A percentile compares a stretch with the other conserved stretches of the same genome.
These are phyloP conservation scores for Solea solea DNA, from an alignment of 2,113 vertebrate genomes.

Conservation along the genomic window DNA sequence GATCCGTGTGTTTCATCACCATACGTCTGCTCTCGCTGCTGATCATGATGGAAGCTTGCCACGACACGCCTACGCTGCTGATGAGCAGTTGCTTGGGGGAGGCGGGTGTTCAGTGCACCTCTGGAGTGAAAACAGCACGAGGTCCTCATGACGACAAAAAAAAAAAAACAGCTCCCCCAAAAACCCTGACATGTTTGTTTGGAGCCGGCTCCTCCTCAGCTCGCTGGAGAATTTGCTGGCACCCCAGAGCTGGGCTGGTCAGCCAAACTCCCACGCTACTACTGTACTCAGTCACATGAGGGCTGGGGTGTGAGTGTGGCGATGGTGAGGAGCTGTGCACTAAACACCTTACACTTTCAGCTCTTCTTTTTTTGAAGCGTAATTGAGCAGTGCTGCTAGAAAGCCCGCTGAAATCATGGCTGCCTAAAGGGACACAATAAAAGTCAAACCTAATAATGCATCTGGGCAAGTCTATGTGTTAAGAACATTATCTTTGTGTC, in stretches of 20 bases:
- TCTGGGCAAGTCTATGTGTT: too few species aligned
- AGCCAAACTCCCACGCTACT: constrained; percentile 65
- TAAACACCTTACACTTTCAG: constrained; percentile 41
- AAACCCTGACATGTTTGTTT: constrained; percentile 48
- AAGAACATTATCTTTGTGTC: too few species aligned
- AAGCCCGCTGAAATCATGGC: too few species aligned
- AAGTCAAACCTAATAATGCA: too few species aligned
- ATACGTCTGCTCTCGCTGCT: too few species aligned
- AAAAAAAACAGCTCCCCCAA: neutral
- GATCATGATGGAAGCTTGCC: neutral
- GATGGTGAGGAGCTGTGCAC: constrained; percentile 18
- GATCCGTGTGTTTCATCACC: too few species aligned
- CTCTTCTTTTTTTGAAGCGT: constrained; percentile 18
- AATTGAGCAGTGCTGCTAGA: too few species aligned
- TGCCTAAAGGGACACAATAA: too few species aligned
- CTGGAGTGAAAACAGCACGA: constrained; percentile 29
- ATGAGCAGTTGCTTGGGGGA: constrained; percentile 5
- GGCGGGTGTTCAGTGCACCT: neutral
- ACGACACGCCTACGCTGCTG: neutral
- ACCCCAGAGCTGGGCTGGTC: constrained; percentile 45
- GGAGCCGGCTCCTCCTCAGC: constrained; percentile 34
- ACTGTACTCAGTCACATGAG: constrained; percentile 38
- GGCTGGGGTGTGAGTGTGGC: neutral
- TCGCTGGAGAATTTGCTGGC: constrained; percentile 59
- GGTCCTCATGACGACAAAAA: constrained; percentile 46